Evolutionary conservation across 2,888 invertebrate species (phyloP).

Genomic region (Hipparchia semele): DNA sequence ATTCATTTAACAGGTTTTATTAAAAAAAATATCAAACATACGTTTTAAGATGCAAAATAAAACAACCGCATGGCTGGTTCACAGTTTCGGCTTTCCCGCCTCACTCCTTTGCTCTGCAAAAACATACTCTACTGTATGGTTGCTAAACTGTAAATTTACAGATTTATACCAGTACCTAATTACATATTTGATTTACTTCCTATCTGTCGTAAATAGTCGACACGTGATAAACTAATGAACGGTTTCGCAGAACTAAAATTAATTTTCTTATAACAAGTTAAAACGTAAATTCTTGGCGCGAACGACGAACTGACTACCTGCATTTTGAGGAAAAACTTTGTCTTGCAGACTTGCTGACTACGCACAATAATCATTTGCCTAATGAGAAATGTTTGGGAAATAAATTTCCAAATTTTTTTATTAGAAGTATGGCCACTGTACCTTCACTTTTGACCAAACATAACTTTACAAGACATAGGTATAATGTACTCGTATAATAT

Average conservation of each 20-base stretch:
- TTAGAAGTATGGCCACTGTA: too few relatives aligned
- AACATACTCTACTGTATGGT: not conserved
- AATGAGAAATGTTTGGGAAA: too few relatives aligned
- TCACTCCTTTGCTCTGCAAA: not conserved
- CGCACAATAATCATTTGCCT: not conserved
- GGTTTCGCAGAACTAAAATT: constrained; percentile 13
- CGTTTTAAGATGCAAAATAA: too few relatives aligned
- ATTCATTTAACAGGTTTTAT: too few relatives aligned
- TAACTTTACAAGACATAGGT: too few relatives aligned
- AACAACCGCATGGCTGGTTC: too few relatives aligned
- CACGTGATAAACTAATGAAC: constrained; percentile 26
- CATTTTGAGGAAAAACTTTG: constrained; percentile 3
- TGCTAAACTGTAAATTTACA: constrained; percentile 25
- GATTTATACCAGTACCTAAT: constrained; percentile 44
- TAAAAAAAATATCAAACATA: too few relatives aligned
- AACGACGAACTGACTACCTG: not conserved
- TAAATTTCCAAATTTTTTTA: too few relatives aligned
- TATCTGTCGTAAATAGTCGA: constrained; percentile 45
- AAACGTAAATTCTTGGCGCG: constrained; percentile 8
- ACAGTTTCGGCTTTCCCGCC: not conserved
- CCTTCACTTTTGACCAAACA: too few relatives aligned
- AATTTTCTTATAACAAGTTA: constrained; percentile 26
- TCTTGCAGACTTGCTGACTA: not conserved
- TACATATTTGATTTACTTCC: constrained; percentile 48
- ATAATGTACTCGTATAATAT: too few relatives aligned